Base-by-base conservation (phyloP, 35 echinoderm and acorn worm species). In the Diadema setosum region DNA sequence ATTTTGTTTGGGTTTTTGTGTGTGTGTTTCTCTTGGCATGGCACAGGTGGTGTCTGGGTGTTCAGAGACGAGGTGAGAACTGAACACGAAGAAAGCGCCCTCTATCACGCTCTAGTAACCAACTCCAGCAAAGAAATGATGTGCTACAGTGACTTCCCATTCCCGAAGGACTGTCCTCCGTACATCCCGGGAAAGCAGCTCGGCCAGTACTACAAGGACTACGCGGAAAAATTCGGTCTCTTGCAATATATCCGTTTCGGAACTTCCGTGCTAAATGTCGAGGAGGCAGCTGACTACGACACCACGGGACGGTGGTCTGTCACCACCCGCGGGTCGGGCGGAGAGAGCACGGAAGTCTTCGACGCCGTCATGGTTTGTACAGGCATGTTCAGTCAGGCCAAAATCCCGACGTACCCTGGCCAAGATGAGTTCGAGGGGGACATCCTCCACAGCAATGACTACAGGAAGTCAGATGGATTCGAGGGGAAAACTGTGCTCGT, bases 311-410 rank as follows among this genome's bases (percentile, higher is more conserved):
- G 84, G 81, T 97, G 95, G 91, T 97, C 85, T 1, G 80, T 61
- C 34, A 88, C 46, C 15, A 43, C 81, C 23, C 5, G 20, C 23
- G 34, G 34, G 16, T 46, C 69, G 12, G 73, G 83, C 32, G 21
- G 69, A 8, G 74, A 80, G 63, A 82, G 46, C 2, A 88, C 39
- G 5, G 85, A 92, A 25, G 80, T 81, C 20, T 96, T 85, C 57
- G 94, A 96, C 42, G 81, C 85, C 11, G 82, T 96, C 2, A 96
- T 96, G 85, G 65, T 96, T 14, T 96, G 94, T 70, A 96, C 90
- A 2, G 94, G 94, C 21, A 52, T 81, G 41, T 86, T 93, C 46
- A 75, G 81, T 31, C 83, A 96, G 45, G 36, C 60, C 21, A 64
- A 59, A 27, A 82, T 82, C 2, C 94, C 94, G 21, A 18, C 59